Base-by-base conservation (phyloP, 2,113 vertebrate genomes). In the Corvus cornix region DNA sequence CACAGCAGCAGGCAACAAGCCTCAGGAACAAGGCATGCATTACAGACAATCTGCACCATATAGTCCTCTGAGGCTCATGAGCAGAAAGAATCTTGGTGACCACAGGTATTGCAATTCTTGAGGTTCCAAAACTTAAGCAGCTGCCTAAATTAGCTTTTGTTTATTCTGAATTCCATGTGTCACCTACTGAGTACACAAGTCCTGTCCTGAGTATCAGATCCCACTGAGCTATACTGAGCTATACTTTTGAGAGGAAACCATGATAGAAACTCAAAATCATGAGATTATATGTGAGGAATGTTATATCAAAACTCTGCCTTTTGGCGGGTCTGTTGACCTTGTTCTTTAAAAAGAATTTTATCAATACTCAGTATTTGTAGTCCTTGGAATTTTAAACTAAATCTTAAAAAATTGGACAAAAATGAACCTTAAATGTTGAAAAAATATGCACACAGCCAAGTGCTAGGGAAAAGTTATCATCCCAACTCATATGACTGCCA, bases 171-270 rank as follows among this genome's bases (percentile, higher is more conserved):
- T 12, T 16, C 7, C 37, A 48, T 2, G 4, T 27, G 37, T 31
- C 27, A 52, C 10, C 43, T 49, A 64, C 7, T 0, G 0, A 56
- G 33, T 33, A 20, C 39, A 33, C 0, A 1, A 78, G 33, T 52
- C 55, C 69, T 88, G 20, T 41, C 7, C 43, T 31, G 13, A 28
- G 14, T 4, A 6, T 51, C 44, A 59, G 28, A 77, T 55, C 35
- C 44, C 41, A 35, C 35, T 72, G 35, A 81, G 18, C 9, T 81
- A 12, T 52, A 60, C 23, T 49, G 23, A 81, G 10, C 30, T 43
- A 27, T 56, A 35, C 16, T 81, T 92, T 27, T 56, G 51, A 84
- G 28, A 76, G 15, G 22, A 89, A 93, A 76, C 6, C 23, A 39
- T 7, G 6, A 64, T 12, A 60, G 27, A 81, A 87, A 46, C 39